Evolutionary conservation across 1,140 invertebrate genomes (phyloP).

Genomic region (Monochamus saltuarius): DNA sequence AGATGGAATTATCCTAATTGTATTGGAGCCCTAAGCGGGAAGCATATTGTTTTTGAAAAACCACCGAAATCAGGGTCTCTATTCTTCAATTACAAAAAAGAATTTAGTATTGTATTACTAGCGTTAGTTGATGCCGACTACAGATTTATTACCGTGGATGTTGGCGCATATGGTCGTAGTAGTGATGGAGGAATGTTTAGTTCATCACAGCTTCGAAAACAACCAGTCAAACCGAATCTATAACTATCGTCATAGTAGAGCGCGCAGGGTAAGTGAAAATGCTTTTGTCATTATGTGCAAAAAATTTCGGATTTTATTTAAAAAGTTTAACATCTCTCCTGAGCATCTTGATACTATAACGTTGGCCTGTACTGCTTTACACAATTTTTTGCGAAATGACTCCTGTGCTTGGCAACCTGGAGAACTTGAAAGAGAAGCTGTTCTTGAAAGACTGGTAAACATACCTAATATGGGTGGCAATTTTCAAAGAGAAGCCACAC

Average conservation of each 20-base stretch:
- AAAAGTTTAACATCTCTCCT: conserved; percentile 18
- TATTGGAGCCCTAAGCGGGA: conserved; percentile 36
- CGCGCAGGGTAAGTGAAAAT: conserved; percentile 22
- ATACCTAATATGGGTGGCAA: conserved; percentile 13
- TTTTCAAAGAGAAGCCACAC: conserved; percentile 20
- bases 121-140: conserved; percentile 54
- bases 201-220: conserved; percentile 11
- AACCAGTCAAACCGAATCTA: conserved; percentile 23
- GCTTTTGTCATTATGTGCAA: conserved; percentile 17
- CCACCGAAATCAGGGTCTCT: conserved; percentile 44
- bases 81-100: conserved; percentile 51
- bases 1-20: conserved; percentile 24
- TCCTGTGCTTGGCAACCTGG: conserved; percentile 25
- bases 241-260: conserved; percentile 27
- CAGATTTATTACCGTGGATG: conserved; percentile 52
- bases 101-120: conserved; percentile 52
- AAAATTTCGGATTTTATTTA: conserved; percentile 25
- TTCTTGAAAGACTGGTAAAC: conserved; percentile 10
- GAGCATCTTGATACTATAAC: conserved; percentile 9
- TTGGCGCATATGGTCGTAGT: conserved; percentile 50
- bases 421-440: conserved; percentile 15
- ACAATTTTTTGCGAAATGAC: conserved; percentile 25
- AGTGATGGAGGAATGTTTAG: conserved; percentile 46
- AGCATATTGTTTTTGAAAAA: conserved; percentile 37
- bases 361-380: conserved; percentile 18